These are phyloP conservation scores for Hartigia nigra DNA, from an alignment of 2,888 invertebrate species.

Conservation along the genomic window DNA sequence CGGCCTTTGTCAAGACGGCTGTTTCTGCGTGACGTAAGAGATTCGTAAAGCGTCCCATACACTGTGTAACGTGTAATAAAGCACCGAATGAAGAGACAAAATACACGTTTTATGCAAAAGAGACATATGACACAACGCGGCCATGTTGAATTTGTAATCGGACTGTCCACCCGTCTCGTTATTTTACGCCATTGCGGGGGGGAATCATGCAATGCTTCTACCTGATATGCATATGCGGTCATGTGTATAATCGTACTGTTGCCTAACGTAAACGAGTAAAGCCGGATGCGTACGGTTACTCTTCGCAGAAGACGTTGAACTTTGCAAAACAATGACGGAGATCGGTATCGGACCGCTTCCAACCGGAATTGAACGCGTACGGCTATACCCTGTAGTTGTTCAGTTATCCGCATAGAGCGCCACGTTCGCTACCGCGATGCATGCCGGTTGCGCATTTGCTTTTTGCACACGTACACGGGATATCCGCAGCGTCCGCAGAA, in stretches of 20 bases:
- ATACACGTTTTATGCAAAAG: not conserved
- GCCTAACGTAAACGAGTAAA: not conserved
- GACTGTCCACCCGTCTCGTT: not conserved
- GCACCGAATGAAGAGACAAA: not conserved
- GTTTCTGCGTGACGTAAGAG: not conserved
- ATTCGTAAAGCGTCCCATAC: not conserved
- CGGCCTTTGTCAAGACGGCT: not conserved
- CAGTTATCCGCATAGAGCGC: not conserved
- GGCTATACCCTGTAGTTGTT: not conserved
- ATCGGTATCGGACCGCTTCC: not conserved
- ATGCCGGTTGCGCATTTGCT: not conserved
- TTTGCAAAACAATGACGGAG: not conserved
- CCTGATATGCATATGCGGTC: not conserved
- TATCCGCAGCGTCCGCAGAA: not conserved
- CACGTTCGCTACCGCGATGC: not conserved
- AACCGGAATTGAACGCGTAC: not conserved
- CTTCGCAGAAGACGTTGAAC: not conserved
- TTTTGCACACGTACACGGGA: constrained; percentile 1
- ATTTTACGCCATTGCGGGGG: not conserved
- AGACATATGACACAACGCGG: not conserved
- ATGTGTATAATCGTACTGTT: not conserved
- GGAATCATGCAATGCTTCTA: not conserved
- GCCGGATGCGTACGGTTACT: not conserved
- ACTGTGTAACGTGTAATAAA: not conserved
- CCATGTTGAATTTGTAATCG: not conserved